Percentiles rank a stretch among this genome's conserved stretches.
phyloP scores from a whole-genome alignment of 2,888 invertebrate species.

The Ceraclea dissimilis region DNA sequence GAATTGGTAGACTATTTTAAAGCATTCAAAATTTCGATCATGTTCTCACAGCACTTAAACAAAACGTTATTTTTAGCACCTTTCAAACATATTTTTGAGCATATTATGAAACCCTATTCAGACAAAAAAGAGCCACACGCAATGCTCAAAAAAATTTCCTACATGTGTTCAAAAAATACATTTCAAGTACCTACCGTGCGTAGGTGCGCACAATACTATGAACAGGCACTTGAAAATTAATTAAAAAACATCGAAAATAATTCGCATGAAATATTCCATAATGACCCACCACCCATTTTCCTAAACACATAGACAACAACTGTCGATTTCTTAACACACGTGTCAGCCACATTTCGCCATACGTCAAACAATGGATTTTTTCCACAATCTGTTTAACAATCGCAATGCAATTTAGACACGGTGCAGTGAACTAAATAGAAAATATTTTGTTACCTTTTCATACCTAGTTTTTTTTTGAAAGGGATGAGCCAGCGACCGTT shows the following conservation, averaged over 20 bases:
- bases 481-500: constrained; percentile 16
- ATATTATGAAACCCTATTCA: too few relatives aligned
- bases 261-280: not conserved
- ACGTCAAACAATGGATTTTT: not conserved
- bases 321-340: not conserved
- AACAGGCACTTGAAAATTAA: too few relatives aligned
- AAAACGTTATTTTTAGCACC: too few relatives aligned
- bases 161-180: too few relatives aligned
- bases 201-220: too few relatives aligned
- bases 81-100: too few relatives aligned
- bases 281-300: not conserved
- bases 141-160: too few relatives aligned
- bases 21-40: too few relatives aligned
- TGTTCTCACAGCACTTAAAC: too few relatives aligned
- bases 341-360: not conserved
- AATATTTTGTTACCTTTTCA: not conserved
- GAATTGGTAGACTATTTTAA: too few relatives aligned
- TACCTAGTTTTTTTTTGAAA: constrained; percentile 3
- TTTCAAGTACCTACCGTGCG: too few relatives aligned
- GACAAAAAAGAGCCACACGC: too few relatives aligned
- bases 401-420: not conserved
- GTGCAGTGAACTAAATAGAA: not conserved
- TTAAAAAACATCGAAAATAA: not conserved
- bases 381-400: not conserved
- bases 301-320: not conserved